Conservation (phyloP, 2,113 vertebrate species). For the Empidonax traillii region DNA sequence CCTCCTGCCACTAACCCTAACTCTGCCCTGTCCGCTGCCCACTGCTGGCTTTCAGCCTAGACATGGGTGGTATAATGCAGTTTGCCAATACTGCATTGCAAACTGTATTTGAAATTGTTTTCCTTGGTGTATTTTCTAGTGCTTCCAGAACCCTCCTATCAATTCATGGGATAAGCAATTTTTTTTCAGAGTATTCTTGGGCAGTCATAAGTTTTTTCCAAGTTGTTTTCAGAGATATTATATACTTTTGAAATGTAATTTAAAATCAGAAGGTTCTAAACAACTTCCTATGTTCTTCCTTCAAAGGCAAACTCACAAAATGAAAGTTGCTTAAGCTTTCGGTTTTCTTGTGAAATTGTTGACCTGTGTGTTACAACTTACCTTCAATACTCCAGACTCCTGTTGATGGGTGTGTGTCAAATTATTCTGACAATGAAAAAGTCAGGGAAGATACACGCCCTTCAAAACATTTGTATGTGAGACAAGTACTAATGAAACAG, state of each 20-base stretch:
- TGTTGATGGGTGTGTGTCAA: neutral
- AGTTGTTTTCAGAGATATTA: neutral
- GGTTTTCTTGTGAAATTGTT: neutral
- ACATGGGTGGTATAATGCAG: neutral
- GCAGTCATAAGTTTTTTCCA: neutral
- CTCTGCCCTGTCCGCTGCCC: neutral
- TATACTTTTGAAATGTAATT: neutral
- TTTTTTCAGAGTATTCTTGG: neutral
- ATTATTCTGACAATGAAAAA: neutral
- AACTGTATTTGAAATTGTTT: neutral
- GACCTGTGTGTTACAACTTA: neutral
- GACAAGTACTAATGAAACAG: neutral
- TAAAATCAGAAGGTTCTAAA: neutral
- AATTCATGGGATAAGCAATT: neutral
- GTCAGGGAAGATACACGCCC: fast-evolving
- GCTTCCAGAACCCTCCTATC: neutral
- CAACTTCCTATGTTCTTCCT: neutral
- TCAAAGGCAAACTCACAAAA: neutral
- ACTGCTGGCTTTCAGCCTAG: neutral
- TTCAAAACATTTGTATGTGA: neutral
- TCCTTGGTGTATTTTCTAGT: neutral
- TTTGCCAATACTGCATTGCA: neutral
- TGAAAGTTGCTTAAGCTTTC: neutral
- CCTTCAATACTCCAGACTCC: neutral
- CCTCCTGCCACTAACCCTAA: neutral